These are phyloP conservation scores for Theocolax elegans DNA, from an alignment of 1,140 invertebrate genomes.

Conservation along the genomic window DNA sequence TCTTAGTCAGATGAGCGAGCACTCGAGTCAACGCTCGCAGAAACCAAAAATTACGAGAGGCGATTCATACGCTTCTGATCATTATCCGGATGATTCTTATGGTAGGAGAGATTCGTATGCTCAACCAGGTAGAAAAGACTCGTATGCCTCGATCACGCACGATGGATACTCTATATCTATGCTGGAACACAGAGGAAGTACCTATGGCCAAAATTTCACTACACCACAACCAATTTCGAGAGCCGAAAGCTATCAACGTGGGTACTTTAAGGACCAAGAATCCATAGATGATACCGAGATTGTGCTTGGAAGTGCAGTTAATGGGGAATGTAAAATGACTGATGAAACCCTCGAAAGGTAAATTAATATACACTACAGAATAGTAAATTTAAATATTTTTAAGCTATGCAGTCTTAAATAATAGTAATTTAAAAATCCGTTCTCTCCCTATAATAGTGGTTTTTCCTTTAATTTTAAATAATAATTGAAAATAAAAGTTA, in stretches of 20 bases:
- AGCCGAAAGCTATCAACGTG: conserved; percentile 60
- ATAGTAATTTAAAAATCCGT: no score
- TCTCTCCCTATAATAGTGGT: no score
- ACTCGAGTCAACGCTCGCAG: conserved; percentile 52
- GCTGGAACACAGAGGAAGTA: conserved; percentile 49
- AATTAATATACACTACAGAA: no score
- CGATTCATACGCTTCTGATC: conserved; percentile 61
- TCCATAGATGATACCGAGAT: conserved; percentile 60
- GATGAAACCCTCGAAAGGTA: conserved; percentile 64
- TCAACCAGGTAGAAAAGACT: conserved; percentile 53
- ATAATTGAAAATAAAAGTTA: no score
- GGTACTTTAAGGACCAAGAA: conserved; percentile 63
- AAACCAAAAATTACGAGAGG: conserved; percentile 58
- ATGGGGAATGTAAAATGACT: conserved; percentile 62
- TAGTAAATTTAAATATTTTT: no score
- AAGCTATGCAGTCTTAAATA: no score
- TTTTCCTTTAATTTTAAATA: no score
- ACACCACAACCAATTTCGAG: conserved; percentile 60
- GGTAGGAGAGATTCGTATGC: conserved; percentile 50
- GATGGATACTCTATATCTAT: conserved; percentile 51
- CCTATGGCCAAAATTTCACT: conserved; percentile 63
- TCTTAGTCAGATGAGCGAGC: conserved; percentile 52
- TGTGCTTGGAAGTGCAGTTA: conserved; percentile 53
- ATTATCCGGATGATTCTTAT: conserved; percentile 54
- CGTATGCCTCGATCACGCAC: conserved; percentile 56